phyloP scores from a whole-genome alignment of 2,888 invertebrate species.

The Drosophila formosana region DNA sequence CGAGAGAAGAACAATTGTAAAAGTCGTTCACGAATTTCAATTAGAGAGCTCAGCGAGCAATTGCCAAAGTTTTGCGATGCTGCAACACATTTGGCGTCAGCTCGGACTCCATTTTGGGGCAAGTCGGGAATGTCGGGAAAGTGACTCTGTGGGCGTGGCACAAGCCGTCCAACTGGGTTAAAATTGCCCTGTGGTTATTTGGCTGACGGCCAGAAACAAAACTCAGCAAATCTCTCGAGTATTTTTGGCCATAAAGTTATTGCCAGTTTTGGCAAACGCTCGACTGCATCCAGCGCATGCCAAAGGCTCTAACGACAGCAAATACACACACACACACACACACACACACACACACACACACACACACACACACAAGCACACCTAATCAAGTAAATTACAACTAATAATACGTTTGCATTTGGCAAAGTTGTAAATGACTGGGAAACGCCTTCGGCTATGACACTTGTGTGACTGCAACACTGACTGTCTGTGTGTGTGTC shows the following conservation, averaged over 20 bases:
- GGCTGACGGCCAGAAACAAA: slow-evolving; percentile 16
- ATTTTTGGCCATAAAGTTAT: slow-evolving; percentile 28
- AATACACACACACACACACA: not conserved
- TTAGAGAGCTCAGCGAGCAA: slow-evolving; percentile 30
- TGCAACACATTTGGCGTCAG: slow-evolving; percentile 22
- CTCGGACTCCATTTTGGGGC: not conserved
- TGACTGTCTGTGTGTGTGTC: not conserved
- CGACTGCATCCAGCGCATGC: slow-evolving; percentile 15
- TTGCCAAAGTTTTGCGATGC: slow-evolving; percentile 32
- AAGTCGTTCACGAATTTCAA: slow-evolving; percentile 38
- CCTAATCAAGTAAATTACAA: slow-evolving; percentile 47
- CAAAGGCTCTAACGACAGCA: slow-evolving; percentile 16
- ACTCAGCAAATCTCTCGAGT: slow-evolving; percentile 3
- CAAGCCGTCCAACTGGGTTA: slow-evolving; percentile 1
- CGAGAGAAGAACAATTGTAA: not conserved
- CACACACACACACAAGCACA: slow-evolving; percentile 6
- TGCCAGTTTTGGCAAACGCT: slow-evolving; percentile 19
- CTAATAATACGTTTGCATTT: slow-evolving; percentile 48
- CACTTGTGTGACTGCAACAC: not conserved
- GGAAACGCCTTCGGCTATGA: slow-evolving; percentile 11
- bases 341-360: slow-evolving; percentile 12
- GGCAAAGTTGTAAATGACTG: slow-evolving; percentile 37
- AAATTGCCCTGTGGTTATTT: slow-evolving; percentile 2
- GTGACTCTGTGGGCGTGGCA: slow-evolving; percentile 9
- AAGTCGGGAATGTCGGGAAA: too few relatives aligned